Evolutionary conservation across 2,797 vertebrate species (phyloP).

Genomic region (Strix occidentalis): DNA sequence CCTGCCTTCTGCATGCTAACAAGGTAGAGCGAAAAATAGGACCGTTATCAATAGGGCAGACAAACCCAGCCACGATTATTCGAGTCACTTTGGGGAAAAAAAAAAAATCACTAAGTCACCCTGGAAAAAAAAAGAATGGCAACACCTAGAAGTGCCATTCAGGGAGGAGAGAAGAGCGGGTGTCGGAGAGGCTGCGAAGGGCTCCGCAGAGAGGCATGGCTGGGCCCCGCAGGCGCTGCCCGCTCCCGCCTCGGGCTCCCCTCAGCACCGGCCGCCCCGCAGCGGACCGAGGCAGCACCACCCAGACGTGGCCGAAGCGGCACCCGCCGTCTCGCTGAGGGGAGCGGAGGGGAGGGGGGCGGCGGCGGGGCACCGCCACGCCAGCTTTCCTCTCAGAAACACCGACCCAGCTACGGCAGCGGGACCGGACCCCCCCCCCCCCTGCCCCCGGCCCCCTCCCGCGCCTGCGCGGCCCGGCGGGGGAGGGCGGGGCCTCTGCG

Average conservation of each 20-base stretch:
- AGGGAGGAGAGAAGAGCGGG: too few species aligned
- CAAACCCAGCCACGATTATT: neutral
- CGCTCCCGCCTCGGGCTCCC: neutral
- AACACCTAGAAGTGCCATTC: neutral
- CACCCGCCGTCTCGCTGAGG: neutral
- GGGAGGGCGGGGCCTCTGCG: neutral
- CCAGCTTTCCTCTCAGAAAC: neutral
- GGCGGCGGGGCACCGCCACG: too few species aligned
- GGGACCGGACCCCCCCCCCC: fast-evolving
- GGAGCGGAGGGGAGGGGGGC: too few species aligned
- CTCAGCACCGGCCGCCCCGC: neutral
- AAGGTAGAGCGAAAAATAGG: neutral
- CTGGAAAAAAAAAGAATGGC: neutral
- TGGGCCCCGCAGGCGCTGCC: neutral
- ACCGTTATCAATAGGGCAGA: neutral
- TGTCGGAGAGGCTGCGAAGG: neutral
- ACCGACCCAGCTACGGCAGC: fast-evolving
- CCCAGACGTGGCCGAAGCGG: too few species aligned
- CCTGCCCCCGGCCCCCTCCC: neutral
- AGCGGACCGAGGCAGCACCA: neutral
- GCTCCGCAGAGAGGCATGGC: neutral
- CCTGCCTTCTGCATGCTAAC: neutral
- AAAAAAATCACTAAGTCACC: neutral
- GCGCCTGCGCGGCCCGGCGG: neutral
- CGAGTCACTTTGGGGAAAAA: neutral